phyloP scores from a whole-genome alignment of 2,797 vertebrate species.

The Huso huso region DNA sequence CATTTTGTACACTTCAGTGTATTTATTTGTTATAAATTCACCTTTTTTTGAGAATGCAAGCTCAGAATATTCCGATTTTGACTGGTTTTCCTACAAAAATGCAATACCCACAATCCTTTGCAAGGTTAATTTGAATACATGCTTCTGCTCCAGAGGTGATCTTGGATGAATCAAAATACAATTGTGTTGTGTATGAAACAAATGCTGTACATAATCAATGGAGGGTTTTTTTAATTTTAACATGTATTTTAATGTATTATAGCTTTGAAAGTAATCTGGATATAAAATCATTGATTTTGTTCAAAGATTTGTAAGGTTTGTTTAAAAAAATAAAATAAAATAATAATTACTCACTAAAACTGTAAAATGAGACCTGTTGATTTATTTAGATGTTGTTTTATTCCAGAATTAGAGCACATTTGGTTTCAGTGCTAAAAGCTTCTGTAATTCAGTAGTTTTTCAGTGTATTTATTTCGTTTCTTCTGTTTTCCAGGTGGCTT shows the following conservation, averaged over 20 bases:
- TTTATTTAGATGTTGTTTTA: not conserved
- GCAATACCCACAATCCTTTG: constrained; percentile 67
- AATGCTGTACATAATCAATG: too few species aligned
- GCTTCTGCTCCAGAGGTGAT: too few species aligned
- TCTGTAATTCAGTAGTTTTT: not conserved
- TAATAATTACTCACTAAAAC: not conserved
- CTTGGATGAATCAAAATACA: too few species aligned
- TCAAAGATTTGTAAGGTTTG: not conserved
- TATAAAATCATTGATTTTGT: not conserved
- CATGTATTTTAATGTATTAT: too few species aligned
- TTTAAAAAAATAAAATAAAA: constrained; percentile 4
- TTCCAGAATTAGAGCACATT: not conserved
- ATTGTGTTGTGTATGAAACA: too few species aligned
- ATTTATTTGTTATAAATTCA: not conserved
- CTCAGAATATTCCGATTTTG: too few species aligned
- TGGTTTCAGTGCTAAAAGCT: not conserved
- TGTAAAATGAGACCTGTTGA: not conserved
- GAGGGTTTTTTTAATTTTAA: too few species aligned
- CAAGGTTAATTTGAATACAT: constrained; percentile 16
- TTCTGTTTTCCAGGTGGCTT: constrained; percentile 70
- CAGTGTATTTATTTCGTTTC: not conserved
- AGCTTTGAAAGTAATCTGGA: too few species aligned
- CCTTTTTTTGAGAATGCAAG: too few species aligned
- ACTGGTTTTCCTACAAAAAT: not conserved
- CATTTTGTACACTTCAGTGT: not conserved